Evolutionary conservation across 2,797 vertebrate genomes (phyloP), one percentile per base, ranked within the genome.

Genomic region (Acanthiza pusilla): DNA sequence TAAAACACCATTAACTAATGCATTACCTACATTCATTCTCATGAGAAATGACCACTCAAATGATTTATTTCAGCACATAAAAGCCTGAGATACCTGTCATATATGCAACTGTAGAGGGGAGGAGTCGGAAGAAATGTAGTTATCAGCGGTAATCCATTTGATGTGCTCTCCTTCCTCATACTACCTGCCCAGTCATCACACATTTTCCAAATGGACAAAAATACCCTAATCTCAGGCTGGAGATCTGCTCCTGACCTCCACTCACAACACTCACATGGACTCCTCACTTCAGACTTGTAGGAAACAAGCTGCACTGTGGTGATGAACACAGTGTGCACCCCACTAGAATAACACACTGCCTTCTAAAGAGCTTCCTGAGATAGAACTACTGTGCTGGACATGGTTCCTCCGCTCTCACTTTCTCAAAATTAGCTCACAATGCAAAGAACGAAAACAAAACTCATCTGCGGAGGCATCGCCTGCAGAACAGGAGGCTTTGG

Each of bases 291-390:
- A 43, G 10, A 54, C 50, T 43, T 67, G 30, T 13, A 75, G 26
- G 15, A 80, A 38, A 40, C 22, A 50, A 72, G 9, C 29, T 78
- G 40, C 23, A 23, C 22, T 47, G 29, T 38, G 36, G 45, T 19
- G 20, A 53, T 30, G 22, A 68, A 25, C 15, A 38, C 16, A 43
- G 16, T 2, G 1, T 5, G 27, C 2, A 1, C 3, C 7, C 17
- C 45, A 19, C 27, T 15, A 55, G 54, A 87, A 88, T 42, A 4
- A 2, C n/a, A 17, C 11, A 11, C 7, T 47, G 21, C 70, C 50
- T 86, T 48, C 38, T 15, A 8, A 75, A 88, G 54, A 43, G 45
- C 43, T 81, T 70, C 51, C 27, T 0, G 0, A 58, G 27, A 32
- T 30, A 34, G 0, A 40, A 10, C 43, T 60, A 12, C 45, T 53